phyloP scores from a whole-genome alignment of 2,113 vertebrate genomes.

The Centrocercus urophasianus region DNA sequence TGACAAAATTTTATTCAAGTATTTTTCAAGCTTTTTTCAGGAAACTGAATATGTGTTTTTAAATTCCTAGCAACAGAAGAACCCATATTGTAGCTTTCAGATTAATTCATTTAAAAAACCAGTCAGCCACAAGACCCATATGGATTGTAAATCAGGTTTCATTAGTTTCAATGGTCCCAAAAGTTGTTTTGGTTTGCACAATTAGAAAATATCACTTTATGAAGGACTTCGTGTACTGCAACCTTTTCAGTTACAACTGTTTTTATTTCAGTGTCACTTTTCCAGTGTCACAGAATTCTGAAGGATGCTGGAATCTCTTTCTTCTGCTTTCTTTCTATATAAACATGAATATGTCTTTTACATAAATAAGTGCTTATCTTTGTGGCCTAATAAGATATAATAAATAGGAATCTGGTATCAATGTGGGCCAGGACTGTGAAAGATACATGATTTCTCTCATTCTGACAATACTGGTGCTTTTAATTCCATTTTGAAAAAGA shows the following conservation, averaged over 20 bases:
- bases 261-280: background rate
- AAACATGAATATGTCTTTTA: too few species aligned
- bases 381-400: background rate
- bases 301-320: background rate
- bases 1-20: background rate
- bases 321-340: background rate
- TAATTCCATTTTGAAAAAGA: background rate
- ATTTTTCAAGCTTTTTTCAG: background rate
- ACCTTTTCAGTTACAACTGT: background rate
- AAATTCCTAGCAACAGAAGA: background rate
- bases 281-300: background rate
- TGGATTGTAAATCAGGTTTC: background rate
- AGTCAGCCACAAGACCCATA: background rate
- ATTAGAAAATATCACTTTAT: background rate
- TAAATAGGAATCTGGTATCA: background rate
- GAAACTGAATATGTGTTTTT: background rate
- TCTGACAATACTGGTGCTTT: background rate
- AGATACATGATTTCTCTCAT: background rate
- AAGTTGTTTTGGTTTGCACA: background rate
- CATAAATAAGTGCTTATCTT: background rate
- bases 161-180: background rate
- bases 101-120: background rate
- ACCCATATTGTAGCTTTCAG: background rate
- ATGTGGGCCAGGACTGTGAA: background rate
- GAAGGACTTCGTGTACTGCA: background rate